Evolutionary conservation across 2,888 invertebrate species (phyloP).

Genomic region (Tholera decimalis): DNA sequence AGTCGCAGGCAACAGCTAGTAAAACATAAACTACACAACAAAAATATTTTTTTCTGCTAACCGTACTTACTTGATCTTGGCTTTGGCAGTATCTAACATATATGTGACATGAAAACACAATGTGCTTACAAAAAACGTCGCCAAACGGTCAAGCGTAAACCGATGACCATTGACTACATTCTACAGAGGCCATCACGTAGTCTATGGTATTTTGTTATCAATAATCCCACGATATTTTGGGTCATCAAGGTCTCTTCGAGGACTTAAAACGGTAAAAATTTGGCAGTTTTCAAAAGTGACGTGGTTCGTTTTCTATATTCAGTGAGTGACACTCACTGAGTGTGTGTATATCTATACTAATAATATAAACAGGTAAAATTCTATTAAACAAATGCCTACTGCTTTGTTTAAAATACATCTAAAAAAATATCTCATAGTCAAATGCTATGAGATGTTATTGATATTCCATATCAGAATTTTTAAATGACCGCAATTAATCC

Average conservation of each 20-base stretch:
- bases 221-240: conserved; percentile 31
- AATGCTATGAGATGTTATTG: too few relatives aligned
- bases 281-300: not conserved
- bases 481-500: too few relatives aligned
- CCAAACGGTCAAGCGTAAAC: conserved; percentile 36
- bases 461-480: too few relatives aligned
- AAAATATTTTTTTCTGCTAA: conserved; percentile 27
- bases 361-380: too few relatives aligned
- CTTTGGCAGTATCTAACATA: conserved; percentile 58
- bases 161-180: conserved; percentile 34
- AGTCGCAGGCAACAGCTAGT: too few relatives aligned
- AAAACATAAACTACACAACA: not conserved
- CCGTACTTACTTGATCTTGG: conserved; percentile 54
- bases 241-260: conserved; percentile 42
- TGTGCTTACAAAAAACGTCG: conserved; percentile 55
- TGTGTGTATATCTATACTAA: too few relatives aligned
- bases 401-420: too few relatives aligned
- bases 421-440: too few relatives aligned
- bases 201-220: conserved; percentile 40
- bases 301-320: not conserved
- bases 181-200: conserved; percentile 48
- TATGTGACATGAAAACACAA: conserved; percentile 66
- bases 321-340: not conserved
- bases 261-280: conserved; percentile 19
- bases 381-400: too few relatives aligned